A percentile compares a stretch with the other conserved stretches of the same genome.
phyloP scores from a whole-genome alignment of 1,140 invertebrate genomes.

The Diabrotica undecimpunctata region DNA sequence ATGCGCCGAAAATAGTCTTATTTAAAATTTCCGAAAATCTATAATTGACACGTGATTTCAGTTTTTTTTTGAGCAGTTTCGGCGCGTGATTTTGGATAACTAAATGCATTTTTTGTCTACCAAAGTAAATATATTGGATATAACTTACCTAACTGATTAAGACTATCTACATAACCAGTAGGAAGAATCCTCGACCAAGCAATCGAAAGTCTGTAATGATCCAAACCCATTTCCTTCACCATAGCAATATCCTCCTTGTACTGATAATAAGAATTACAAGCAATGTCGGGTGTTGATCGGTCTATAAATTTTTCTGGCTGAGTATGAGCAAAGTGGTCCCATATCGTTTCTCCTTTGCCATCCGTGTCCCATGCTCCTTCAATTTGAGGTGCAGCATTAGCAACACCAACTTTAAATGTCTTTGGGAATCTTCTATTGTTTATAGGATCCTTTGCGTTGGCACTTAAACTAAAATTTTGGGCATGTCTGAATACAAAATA shows the following conservation, averaged over 20 bases:
- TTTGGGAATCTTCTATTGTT: conserved; percentile 1
- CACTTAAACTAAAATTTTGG: not conserved
- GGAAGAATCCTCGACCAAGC: conserved; percentile 60
- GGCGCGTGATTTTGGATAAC: too few relatives aligned
- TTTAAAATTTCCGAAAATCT: too few relatives aligned
- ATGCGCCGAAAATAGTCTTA: too few relatives aligned
- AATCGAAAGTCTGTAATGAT: conserved; percentile 55
- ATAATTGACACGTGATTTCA: too few relatives aligned
- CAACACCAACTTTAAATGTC: conserved; percentile 5
- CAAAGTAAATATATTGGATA: too few relatives aligned
- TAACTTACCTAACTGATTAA: conserved; percentile 4
- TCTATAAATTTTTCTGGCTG: not conserved
- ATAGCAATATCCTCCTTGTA: conserved; percentile 6
- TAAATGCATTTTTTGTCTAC: too few relatives aligned
- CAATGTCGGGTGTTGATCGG: not conserved
- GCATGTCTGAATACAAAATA: not conserved
- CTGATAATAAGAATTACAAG: conserved; percentile 2
- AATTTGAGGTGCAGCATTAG: conserved; percentile 7
- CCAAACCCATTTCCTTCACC: not conserved
- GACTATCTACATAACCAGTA: conserved; percentile 41
- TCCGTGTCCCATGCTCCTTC: conserved; percentile 55
- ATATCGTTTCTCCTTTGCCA: conserved; percentile 44
- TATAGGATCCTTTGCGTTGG: not conserved
- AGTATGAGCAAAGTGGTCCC: conserved; percentile 44
- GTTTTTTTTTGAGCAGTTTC: too few relatives aligned